Conservation (phyloP, 2,797 vertebrate species). For the Bradypodion pumilum region DNA sequence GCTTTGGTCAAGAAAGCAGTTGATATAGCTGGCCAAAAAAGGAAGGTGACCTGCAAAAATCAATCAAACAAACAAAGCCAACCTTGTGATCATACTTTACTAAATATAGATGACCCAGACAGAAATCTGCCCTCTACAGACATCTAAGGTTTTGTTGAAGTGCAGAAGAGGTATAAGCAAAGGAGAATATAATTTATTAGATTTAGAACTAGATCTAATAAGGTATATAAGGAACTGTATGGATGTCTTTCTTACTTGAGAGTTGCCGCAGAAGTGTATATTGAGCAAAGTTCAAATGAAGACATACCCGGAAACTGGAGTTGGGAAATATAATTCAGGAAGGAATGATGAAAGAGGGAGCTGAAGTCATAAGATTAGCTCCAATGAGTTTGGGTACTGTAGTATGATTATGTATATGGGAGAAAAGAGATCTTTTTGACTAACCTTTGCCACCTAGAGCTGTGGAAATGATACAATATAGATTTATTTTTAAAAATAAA, state of each 20-base stretch:
- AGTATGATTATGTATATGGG: too few relatives aligned
- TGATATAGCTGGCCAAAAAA: constrained; percentile 13
- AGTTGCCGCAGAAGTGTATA: not conserved
- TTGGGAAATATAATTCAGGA: too few relatives aligned
- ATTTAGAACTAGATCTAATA: constrained; percentile 6
- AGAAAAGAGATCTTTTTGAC: too few relatives aligned
- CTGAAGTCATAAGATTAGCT: too few relatives aligned
- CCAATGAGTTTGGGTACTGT: too few relatives aligned
- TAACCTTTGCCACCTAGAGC: too few relatives aligned
- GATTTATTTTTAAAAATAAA: too few relatives aligned
- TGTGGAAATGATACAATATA: too few relatives aligned
- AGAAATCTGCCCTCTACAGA: constrained; percentile 40
- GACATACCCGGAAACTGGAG: not conserved
- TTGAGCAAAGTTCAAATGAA: constrained; percentile 9
- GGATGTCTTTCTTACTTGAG: not conserved
- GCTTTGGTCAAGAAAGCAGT: constrained; percentile 47
- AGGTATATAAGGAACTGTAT: not conserved
- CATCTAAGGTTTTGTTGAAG: constrained; percentile 31
- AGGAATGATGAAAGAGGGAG: too few relatives aligned
- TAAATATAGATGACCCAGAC: constrained; percentile 45
- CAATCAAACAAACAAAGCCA: too few relatives aligned
- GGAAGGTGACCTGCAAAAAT: fast-evolving
- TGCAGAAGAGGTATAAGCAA: not conserved
- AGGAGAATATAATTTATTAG: constrained; percentile 44
- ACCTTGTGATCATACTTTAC: constrained; percentile 28